Conservation (phyloP, 2,797 vertebrate species). For the Xyrichtys novacula region DNA sequence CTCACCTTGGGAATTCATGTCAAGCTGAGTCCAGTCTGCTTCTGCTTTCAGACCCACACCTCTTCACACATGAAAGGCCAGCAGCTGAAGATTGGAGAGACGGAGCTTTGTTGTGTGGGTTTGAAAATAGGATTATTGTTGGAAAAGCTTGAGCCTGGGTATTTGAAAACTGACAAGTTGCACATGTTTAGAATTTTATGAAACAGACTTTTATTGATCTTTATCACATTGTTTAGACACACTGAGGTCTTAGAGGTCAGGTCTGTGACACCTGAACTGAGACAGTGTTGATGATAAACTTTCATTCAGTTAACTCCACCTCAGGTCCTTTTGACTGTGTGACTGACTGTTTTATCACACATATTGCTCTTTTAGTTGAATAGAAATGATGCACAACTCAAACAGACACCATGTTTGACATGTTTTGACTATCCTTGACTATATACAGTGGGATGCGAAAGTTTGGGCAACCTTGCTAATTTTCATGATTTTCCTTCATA, state of each 20-base stretch:
- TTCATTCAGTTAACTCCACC: background rate
- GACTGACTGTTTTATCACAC: too few relatives aligned
- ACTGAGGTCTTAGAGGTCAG: background rate
- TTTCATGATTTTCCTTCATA: too few relatives aligned
- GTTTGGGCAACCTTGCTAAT: too few relatives aligned
- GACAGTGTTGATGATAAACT: background rate
- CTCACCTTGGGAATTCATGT: conserved; percentile 71
- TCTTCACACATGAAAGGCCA: conserved; percentile 72
- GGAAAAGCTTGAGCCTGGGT: conserved; percentile 31
- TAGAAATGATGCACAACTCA: too few relatives aligned
- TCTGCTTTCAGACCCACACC: conserved; percentile 53
- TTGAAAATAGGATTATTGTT: conserved; percentile 53
- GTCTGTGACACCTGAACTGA: background rate
- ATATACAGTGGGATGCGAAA: too few relatives aligned
- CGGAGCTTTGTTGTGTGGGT: conserved; percentile 44
- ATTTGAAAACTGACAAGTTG: conserved; percentile 18
- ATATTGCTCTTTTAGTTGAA: too few relatives aligned
- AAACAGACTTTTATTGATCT: background rate
- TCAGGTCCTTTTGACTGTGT: background rate
- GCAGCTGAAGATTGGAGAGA: conserved; percentile 42
- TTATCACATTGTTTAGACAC: background rate
- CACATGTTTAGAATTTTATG: background rate
- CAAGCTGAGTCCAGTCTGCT: conserved; percentile 68
- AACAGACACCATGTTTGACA: too few relatives aligned
- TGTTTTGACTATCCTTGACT: too few relatives aligned